A percentile compares a stretch with the other conserved stretches of the same genome.
phyloP scores from a whole-genome alignment of 2,113 vertebrate genomes.

The Calyptomena viridis region DNA sequence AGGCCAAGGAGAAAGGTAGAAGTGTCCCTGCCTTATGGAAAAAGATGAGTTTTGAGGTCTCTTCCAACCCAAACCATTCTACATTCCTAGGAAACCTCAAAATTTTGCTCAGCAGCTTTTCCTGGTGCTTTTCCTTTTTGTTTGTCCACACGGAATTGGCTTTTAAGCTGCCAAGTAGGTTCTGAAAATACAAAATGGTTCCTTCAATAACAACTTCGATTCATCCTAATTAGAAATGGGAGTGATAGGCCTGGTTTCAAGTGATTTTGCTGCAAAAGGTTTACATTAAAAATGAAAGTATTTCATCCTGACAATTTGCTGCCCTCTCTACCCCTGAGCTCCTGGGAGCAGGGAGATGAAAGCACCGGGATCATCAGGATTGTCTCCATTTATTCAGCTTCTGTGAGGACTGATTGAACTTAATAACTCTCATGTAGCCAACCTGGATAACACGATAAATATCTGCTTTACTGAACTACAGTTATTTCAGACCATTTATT shows the following conservation, averaged over 20 bases:
- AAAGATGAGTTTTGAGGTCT: neutral
- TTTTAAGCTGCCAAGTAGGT: neutral
- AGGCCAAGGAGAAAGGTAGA: neutral
- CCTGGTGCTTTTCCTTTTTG: neutral
- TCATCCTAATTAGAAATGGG: neutral
- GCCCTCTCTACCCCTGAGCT: neutral
- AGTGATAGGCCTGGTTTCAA: neutral
- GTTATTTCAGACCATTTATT: constrained; percentile 38
- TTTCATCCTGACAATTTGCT: neutral
- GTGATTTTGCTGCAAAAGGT: neutral
- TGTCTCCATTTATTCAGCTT: neutral
- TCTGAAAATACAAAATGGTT: neutral
- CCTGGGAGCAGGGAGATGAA: neutral
- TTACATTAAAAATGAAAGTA: neutral
- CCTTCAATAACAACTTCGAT: neutral
- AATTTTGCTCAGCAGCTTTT: neutral
- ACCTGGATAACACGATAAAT: constrained; percentile 27
- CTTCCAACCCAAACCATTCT: neutral
- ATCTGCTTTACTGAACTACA: constrained; percentile 17
- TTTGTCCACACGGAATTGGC: neutral
- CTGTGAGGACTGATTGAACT: neutral
- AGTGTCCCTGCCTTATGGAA: neutral
- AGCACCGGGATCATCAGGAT: neutral
- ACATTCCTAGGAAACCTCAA: neutral
- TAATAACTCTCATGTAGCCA: constrained; percentile 25